These are phyloP conservation scores for Mnemiopsis leidyi DNA, from an alignment of 37 sponge, comb jelly and placozoan species.

Conservation along the genomic window DNA sequence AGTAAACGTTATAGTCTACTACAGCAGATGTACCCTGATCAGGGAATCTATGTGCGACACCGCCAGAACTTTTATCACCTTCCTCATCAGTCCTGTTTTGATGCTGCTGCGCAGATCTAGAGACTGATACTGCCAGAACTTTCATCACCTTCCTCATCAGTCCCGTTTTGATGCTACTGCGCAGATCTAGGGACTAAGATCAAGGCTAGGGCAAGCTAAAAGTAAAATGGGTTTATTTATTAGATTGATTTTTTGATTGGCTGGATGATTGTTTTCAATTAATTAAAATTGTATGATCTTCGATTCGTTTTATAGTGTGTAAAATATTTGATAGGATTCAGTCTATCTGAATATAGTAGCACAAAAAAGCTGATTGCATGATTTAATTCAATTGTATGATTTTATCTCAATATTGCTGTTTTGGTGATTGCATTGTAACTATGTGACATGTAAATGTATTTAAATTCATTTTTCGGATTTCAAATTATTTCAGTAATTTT, in stretches of 20 bases:
- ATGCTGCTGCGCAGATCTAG: not conserved
- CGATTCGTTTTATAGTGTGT: not conserved
- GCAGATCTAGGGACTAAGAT: not conserved
- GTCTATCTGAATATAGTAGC: too few relatives aligned
- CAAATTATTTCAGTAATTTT: too few relatives aligned
- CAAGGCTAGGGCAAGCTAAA: not conserved
- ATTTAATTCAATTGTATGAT: too few relatives aligned
- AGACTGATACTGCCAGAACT: not conserved
- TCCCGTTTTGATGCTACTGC: not conserved
- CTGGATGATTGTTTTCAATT: not conserved
- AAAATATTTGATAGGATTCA: not conserved
- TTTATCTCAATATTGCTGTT: too few relatives aligned
- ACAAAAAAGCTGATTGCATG: too few relatives aligned
- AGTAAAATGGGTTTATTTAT: not conserved
- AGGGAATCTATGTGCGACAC: not conserved
- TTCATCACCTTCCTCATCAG: not conserved
- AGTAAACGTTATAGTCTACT: constrained; percentile 4
- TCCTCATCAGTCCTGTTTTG: not conserved
- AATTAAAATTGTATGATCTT: not conserved
- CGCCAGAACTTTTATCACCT: not conserved
- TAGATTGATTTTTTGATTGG: not conserved
- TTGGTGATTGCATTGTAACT: too few relatives aligned
- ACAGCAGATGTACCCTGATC: constrained; percentile 13
- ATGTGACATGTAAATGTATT: too few relatives aligned
- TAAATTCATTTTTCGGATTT: too few relatives aligned